Evolutionary conservation across 2,888 invertebrate species (phyloP).

Genomic region (Pasiphila rectangulata): DNA sequence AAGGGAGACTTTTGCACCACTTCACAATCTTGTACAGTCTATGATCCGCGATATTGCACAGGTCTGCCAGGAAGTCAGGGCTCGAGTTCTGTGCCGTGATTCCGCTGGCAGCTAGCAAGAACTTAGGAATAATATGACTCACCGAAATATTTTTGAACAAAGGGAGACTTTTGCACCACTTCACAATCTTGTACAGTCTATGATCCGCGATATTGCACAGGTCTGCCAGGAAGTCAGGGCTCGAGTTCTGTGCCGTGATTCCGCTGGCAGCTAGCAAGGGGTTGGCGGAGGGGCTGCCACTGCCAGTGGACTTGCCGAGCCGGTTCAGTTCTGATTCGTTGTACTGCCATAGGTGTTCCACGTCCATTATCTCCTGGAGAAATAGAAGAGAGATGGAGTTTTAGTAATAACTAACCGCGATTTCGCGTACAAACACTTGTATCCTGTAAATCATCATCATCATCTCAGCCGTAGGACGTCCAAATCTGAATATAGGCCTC

Average conservation of each 20-base stretch:
- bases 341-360: slow-evolving; percentile 97
- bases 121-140: neutral
- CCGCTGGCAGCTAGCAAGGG: slow-evolving; percentile 73
- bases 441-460: no score
- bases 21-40: no score
- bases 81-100: slow-evolving; percentile 83
- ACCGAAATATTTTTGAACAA: slow-evolving; percentile 96
- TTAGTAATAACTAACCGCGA: no score
- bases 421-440: no score
- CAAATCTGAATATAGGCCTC: no score
- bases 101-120: slow-evolving; percentile 66
- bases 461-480: no score
- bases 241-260: slow-evolving; percentile 82
- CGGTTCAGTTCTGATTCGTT: slow-evolving; percentile 89
- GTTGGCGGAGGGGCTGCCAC: slow-evolving; percentile 67
- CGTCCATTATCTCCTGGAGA: slow-evolving; percentile 94
- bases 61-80: no score
- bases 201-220: slow-evolving; percentile 97
- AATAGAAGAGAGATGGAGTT: slow-evolving; percentile 12
- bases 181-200: slow-evolving; percentile 97
- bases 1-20: no score
- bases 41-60: slow-evolving; percentile 97
- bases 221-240: slow-evolving; percentile 92
- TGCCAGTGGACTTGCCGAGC: slow-evolving; percentile 74
- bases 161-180: slow-evolving; percentile 98